Conservation (phyloP, 2,888 invertebrate genomes). For the Conops quadrifasciatus region DNA sequence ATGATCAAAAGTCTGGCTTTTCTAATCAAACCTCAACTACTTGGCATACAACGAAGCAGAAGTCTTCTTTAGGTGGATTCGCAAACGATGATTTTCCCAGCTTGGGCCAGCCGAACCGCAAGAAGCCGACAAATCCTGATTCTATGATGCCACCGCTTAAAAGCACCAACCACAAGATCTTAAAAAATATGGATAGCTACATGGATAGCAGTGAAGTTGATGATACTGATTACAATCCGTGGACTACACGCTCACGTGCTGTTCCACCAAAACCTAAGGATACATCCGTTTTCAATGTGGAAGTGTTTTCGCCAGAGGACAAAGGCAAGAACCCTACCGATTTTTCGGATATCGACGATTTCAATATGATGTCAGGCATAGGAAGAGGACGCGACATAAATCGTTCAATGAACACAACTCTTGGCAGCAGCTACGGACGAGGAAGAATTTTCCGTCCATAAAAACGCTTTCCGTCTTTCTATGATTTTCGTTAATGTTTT, state of each 20-base stretch:
- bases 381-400: constrained; percentile 46
- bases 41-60: constrained; percentile 33
- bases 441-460: constrained; percentile 38
- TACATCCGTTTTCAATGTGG: constrained; percentile 46
- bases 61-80: background rate
- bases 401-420: constrained; percentile 31
- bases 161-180: background rate
- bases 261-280: constrained; percentile 49
- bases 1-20: constrained; percentile 45
- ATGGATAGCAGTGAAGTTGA: constrained; percentile 36
- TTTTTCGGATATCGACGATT: constrained; percentile 44
- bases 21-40: constrained; percentile 32
- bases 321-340: constrained; percentile 22
- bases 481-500: too few species aligned
- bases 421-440: constrained; percentile 39
- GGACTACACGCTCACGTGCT: constrained; percentile 47
- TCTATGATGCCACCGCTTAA: background rate
- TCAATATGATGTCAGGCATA: constrained; percentile 41
- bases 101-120: constrained; percentile 38
- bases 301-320: constrained; percentile 31
- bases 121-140: constrained; percentile 2
- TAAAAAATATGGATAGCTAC: background rate
- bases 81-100: constrained; percentile 37
- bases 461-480: background rate
- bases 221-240: constrained; percentile 45